Base-by-base conservation (phyloP, 2,888 invertebrate species). In the Cheilosia scutellata region DNA sequence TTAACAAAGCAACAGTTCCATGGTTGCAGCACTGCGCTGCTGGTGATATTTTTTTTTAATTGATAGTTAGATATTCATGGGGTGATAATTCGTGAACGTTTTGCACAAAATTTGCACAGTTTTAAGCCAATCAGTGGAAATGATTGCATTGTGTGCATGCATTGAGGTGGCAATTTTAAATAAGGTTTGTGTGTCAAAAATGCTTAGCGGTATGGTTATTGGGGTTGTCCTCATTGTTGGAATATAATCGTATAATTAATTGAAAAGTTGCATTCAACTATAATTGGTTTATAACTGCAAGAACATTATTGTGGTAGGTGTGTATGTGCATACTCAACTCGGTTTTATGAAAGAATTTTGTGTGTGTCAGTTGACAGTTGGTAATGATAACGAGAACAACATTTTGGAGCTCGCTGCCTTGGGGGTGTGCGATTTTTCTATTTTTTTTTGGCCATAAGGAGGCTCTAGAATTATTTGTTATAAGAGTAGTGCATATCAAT, bases 51-150 rank as follows among this genome's bases (percentile, higher is more conserved):
- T 20, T 20, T 20, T 82, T 76, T 66, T 82, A 77, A 82, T 82
- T 82, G 63, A 76, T 76, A 60, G 71, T 66, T 66, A 66, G 72
- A 74, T 66, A 58, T 71, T 78, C 65, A 78, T 58, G 63, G 58
- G 79, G 60, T 62, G 78, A 79, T 79, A 72, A 80, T 80, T 65
- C 65, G 71, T 51, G 65, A 58, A 60, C 25, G 60, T 72, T 65
- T 37, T 51, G 9, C 51, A 13, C n/a, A 47, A 55, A 74, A 29
- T 51, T 76, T 60, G 20, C 11, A 0, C 51, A 60, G 42, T 66
- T 71, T 60, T 9, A 27, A 78, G 5, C 44, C 7, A 42, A 66
- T 37, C 31, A 63, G 37, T 65, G 57, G 33, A 42, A 62, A 51
- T 42, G 42, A 40, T 74, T 55, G 74, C 63, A 65, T 58, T 58